A percentile compares a stretch with the other conserved stretches of the same genome.
Conservation (phyloP, 2,797 vertebrate genomes). For the Caiman crocodilus region DNA sequence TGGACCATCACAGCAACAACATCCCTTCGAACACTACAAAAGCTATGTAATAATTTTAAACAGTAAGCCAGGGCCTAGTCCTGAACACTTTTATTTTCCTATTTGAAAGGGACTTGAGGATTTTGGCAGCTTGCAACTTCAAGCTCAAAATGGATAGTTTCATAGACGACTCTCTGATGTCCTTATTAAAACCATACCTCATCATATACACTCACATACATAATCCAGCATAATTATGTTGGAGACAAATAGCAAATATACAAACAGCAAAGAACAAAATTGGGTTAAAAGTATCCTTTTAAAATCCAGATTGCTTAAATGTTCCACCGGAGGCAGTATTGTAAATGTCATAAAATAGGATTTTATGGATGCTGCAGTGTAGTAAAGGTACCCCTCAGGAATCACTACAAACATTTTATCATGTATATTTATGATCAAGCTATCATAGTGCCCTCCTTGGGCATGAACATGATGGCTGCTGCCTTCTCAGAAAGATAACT, state of each 20-base stretch:
- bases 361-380: accelerated
- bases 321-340: slow-evolving; percentile 25
- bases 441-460: background rate
- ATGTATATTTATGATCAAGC: background rate
- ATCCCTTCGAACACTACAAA: background rate
- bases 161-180: background rate
- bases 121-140: background rate
- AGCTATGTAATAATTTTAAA: background rate
- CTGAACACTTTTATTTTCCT: background rate
- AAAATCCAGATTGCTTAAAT: background rate
- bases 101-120: background rate
- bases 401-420: background rate
- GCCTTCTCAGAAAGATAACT: background rate
- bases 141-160: background rate
- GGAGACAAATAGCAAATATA: background rate
- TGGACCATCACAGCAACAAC: no score
- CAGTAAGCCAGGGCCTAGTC: no score
- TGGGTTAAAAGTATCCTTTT: background rate
- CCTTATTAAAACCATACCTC: background rate
- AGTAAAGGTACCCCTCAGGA: background rate
- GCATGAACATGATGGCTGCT: background rate
- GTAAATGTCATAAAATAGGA: background rate
- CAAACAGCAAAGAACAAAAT: background rate
- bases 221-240: background rate
- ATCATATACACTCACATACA: background rate